phyloP scores from a whole-genome alignment of 2,113 vertebrate species.

The Phycodurus eques region DNA sequence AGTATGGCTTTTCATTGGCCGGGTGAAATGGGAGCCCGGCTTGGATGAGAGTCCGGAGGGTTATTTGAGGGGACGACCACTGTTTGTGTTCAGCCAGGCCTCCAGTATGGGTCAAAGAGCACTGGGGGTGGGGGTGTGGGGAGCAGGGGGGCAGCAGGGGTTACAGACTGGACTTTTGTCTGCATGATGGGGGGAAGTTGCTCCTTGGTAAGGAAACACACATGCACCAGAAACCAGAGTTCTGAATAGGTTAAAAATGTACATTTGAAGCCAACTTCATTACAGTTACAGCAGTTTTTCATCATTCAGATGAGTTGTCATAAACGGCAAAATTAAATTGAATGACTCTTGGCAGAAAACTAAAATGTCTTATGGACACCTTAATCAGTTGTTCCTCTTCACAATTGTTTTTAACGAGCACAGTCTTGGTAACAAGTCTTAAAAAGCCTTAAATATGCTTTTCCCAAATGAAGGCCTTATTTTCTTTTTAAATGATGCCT shows the following conservation, averaged over 20 bases:
- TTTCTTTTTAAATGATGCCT: too few species aligned
- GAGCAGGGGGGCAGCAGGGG: constrained; percentile 53
- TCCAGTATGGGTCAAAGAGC: constrained; percentile 78
- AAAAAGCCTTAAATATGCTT: too few species aligned
- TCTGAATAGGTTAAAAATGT: neutral
- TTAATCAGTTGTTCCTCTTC: neutral
- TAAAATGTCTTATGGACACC: too few species aligned
- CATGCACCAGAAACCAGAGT: neutral
- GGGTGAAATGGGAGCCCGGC: constrained; percentile 76
- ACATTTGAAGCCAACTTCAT: neutral
- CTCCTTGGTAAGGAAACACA: neutral
- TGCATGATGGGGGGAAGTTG: constrained; percentile 26
- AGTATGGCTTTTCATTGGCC: constrained; percentile 82
- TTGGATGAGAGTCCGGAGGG: constrained; percentile 31
- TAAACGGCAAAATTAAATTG: neutral
- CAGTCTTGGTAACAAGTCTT: too few species aligned
- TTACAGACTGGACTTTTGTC: constrained; percentile 73
- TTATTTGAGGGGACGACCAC: constrained; percentile 69
- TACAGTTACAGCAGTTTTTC: neutral
- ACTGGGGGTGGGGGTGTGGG: constrained; percentile 10
- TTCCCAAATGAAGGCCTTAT: too few species aligned
- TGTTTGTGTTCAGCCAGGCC: constrained; percentile 87
- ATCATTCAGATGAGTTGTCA: neutral
- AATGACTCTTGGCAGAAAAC: neutral
- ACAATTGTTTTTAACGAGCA: neutral